Evolutionary conservation across 2,797 vertebrate species (phyloP).

Genomic region (Sarcophilus harrisii): DNA sequence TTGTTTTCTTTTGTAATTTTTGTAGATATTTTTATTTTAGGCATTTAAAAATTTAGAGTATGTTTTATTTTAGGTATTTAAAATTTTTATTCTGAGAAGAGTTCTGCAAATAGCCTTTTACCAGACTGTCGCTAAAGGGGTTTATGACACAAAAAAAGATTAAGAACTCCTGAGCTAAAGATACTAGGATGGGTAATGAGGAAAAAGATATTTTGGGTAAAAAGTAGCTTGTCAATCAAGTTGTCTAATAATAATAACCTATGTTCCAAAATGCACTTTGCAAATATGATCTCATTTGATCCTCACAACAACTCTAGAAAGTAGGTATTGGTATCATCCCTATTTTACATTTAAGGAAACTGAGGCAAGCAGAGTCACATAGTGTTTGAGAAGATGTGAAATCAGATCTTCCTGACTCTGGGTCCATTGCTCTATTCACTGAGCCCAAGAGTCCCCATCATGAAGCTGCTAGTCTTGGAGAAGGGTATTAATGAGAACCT

Average conservation of each 20-base stretch:
- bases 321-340: background rate
- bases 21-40: background rate
- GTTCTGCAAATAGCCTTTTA: background rate
- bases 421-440: too few relatives aligned
- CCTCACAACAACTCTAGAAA: background rate
- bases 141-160: background rate
- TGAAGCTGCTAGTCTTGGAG: background rate
- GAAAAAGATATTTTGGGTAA: background rate
- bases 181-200: background rate
- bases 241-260: background rate
- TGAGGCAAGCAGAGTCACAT: background rate
- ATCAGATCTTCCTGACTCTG: background rate
- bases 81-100: background rate
- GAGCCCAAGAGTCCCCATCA: too few relatives aligned
- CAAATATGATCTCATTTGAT: background rate
- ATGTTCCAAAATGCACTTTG: background rate
- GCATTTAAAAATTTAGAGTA: background rate
- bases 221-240: background rate
- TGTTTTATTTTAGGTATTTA: background rate
- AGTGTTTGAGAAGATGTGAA: background rate
- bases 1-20: background rate
- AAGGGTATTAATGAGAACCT: conserved; percentile 28
- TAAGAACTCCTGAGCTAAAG: background rate
- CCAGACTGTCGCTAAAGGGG: background rate
- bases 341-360: background rate